phyloP scores from a whole-genome alignment of 1,140 invertebrate genomes.

The Drosophila trapezifrons region DNA sequence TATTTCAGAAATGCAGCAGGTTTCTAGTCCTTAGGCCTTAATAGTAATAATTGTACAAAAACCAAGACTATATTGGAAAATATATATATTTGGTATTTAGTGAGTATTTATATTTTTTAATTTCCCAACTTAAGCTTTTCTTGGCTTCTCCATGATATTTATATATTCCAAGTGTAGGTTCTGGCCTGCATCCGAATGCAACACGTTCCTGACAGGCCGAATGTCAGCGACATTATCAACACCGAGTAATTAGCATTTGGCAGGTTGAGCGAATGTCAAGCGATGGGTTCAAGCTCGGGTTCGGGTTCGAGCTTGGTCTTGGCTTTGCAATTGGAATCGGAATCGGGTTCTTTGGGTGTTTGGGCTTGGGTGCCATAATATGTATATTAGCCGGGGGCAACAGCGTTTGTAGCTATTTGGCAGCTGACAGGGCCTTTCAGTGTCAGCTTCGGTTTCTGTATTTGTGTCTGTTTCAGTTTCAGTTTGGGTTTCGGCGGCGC shows the following conservation, averaged over 20 bases:
- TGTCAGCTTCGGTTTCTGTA: conserved; percentile 33
- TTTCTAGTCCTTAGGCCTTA: too few species aligned
- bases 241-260: conserved; percentile 66
- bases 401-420: conserved; percentile 39
- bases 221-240: conserved; percentile 69
- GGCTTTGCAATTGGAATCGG: neutral
- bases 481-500: conserved; percentile 43
- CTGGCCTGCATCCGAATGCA: conserved; percentile 26
- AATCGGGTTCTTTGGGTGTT: neutral
- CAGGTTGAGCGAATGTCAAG: conserved; percentile 42
- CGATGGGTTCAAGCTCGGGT: conserved; percentile 14
- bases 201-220: conserved; percentile 47
- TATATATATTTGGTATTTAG: too few species aligned
- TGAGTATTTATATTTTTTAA: too few species aligned
- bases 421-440: conserved; percentile 44
- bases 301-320: conserved; percentile 5
- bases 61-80: too few species aligned
- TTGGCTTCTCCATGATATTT: too few species aligned
- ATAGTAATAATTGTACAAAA: too few species aligned
- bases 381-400: conserved; percentile 50
- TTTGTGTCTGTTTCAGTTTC: conserved; percentile 14
- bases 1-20: too few species aligned
- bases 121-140: too few species aligned
- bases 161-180: conserved; percentile 9
- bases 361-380: conserved; percentile 9